Percentiles rank a stretch among this genome's conserved stretches.
Evolutionary conservation across 1,140 invertebrate species (phyloP).

Genomic region (Apis dorsata): DNA sequence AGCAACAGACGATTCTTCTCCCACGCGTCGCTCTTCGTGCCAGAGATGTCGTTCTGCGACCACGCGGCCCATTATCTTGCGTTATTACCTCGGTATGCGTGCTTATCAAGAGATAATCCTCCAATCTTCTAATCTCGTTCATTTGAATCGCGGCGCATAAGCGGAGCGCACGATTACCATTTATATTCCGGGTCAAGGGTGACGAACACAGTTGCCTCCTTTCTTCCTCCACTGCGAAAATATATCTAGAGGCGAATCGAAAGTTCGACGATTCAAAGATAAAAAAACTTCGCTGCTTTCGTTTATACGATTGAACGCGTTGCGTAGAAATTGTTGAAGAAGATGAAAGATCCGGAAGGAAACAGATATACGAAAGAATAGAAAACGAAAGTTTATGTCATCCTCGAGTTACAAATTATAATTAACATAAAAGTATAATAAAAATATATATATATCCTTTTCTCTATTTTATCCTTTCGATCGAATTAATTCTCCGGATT

Average conservation of each 20-base stretch:
- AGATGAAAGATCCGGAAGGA: too few species aligned
- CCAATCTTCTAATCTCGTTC: conserved; percentile 62
- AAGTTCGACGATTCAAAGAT: too few species aligned
- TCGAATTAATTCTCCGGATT: too few species aligned
- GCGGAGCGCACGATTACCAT: conserved; percentile 56
- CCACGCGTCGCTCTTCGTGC: neutral
- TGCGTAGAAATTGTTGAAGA: too few species aligned
- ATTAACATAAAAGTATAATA: too few species aligned
- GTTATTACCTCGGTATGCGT: conserved; percentile 34
- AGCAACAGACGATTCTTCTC: neutral
- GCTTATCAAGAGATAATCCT: conserved; percentile 58
- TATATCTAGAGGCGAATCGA: neutral
- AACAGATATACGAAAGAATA: too few species aligned
- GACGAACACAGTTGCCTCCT: conserved; percentile 27
- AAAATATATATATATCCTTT: too few species aligned
- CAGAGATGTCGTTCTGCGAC: conserved; percentile 21
- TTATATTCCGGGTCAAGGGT: conserved; percentile 61
- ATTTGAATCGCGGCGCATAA: conserved; percentile 59
- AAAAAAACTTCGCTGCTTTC: too few species aligned
- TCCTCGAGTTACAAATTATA: too few species aligned
- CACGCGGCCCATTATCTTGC: conserved; percentile 33
- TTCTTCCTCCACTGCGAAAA: conserved; percentile 22
- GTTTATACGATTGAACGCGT: too few species aligned
- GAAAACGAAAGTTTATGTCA: too few species aligned
- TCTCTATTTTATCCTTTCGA: too few species aligned